phyloP scores from a whole-genome alignment of 2,113 vertebrate genomes.

The Corythaixoides concolor region DNA sequence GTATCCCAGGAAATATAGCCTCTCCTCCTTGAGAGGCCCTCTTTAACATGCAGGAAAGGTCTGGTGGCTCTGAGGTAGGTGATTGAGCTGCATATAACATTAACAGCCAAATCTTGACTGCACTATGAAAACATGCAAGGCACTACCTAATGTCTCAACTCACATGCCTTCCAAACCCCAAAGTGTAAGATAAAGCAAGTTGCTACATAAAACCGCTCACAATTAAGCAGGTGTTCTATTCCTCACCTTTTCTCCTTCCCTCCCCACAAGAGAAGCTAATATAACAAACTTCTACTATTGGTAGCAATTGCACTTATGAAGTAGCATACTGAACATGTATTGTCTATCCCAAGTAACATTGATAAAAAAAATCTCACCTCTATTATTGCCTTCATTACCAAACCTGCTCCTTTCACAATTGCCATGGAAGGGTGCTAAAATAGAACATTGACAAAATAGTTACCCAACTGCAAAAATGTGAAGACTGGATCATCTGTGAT shows the following conservation, averaged over 20 bases:
- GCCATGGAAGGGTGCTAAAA: constrained; percentile 97
- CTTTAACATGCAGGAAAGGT: constrained; percentile 24
- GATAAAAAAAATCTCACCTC: constrained; percentile 81
- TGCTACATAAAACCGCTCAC: background rate
- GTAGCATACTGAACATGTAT: too few species aligned
- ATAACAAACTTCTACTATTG: background rate
- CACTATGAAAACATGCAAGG: constrained; percentile 49
- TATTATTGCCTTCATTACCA: constrained; percentile 99
- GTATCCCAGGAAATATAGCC: background rate
- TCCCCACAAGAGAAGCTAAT: background rate
- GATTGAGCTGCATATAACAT: constrained; percentile 15
- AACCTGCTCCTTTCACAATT: constrained; percentile 95
- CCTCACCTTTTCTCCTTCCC: background rate
- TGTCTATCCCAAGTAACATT: background rate
- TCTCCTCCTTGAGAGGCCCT: background rate
- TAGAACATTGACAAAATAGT: background rate
- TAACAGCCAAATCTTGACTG: constrained; percentile 27
- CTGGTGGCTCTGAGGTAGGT: background rate
- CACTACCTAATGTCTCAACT: background rate
- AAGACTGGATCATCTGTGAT: background rate
- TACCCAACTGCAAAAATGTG: background rate
- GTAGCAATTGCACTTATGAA: background rate
- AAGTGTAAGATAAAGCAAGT: background rate
- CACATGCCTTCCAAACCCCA: background rate
- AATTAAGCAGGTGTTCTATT: background rate